These are phyloP conservation scores for Mus pahari DNA, from an alignment of 2,113 vertebrate genomes.

Conservation along the genomic window DNA sequence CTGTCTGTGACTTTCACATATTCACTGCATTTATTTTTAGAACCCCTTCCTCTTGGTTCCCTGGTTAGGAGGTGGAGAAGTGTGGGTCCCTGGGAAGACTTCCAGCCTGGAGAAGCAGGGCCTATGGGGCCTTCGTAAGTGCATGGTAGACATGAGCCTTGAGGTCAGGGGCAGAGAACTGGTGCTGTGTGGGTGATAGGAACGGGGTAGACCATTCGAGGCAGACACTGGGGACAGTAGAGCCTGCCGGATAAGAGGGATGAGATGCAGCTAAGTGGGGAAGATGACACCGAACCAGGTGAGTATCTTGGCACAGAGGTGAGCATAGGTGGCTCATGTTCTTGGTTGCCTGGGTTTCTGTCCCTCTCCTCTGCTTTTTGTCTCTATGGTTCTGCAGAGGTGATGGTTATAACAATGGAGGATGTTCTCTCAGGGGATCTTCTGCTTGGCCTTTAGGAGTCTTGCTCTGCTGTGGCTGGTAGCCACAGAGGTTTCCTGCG, in stretches of 20 bases:
- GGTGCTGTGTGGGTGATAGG: background rate
- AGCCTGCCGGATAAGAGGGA: too few relatives aligned
- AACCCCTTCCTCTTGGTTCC: background rate
- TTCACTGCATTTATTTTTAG: slow-evolving; percentile 47
- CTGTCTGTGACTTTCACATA: background rate
- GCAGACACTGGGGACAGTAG: background rate
- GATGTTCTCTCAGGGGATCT: background rate
- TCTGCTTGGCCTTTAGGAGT: fast-evolving
- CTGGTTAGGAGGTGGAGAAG: background rate
- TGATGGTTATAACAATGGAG: background rate
- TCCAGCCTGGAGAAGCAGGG: background rate
- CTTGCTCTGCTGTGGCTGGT: background rate
- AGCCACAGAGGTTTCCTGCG: background rate
- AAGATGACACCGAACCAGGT: background rate
- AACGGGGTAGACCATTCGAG: background rate
- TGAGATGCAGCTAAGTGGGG: background rate
- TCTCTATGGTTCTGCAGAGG: background rate
- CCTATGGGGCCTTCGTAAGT: background rate
- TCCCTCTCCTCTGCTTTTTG: background rate
- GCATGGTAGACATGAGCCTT: background rate
- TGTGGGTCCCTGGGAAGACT: background rate
- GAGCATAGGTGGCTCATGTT: background rate
- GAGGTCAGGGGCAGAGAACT: background rate
- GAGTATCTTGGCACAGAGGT: background rate
- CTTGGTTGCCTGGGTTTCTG: background rate